Evolutionary conservation across 1,140 invertebrate species (phyloP), one percentile per base, ranked within the genome.

Genomic region (Drosophila navojoa): DNA sequence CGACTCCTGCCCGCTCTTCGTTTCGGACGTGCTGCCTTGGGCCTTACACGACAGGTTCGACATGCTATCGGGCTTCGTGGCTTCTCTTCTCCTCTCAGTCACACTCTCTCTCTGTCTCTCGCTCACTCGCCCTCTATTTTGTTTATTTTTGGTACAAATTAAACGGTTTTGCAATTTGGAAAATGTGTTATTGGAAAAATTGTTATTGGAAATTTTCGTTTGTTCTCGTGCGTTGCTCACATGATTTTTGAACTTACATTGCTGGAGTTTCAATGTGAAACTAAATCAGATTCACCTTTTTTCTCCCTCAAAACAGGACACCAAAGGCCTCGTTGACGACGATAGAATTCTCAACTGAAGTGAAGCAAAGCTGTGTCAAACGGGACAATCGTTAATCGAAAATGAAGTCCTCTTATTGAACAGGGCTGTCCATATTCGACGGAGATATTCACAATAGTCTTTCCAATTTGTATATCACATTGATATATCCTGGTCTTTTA

Each of bases 151-250:
- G 40, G n/a, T 44, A n/a, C 9, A 15, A 15, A n/a, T 44, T 16
- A 5, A 57, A 35, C 52, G 53, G 42, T 66, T 57, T 2, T 22
- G 50, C 40, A 66, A 66, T 66, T 57, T 45, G 15, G 16, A 9
- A 49, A 49, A 22, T 35, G 22, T 60, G 9, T 44, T 59, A 44
- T 22, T 32, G 27, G 40, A 45, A 55, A 50, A 50, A 27, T 62
- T 62, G 32, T 25, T 27, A 27, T 62, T 52, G 7, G 10, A 13
- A 62, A 52, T 50, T 62, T 55, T 35, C 16, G 22, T 25, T 40
- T 55, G 35, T 22, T 40, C 19, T 50, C 13, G 7, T 9, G 35
- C 19, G 5, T 19, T 9, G 15, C 58, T 49, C 16, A 60, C 58
- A 22, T 52, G 19, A 16, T 62, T 19, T 16, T 7, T 3, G 35